These are phyloP conservation scores for Pogoniulus pusillus DNA, from an alignment of 2,797 vertebrate species.

Conservation along the genomic window DNA sequence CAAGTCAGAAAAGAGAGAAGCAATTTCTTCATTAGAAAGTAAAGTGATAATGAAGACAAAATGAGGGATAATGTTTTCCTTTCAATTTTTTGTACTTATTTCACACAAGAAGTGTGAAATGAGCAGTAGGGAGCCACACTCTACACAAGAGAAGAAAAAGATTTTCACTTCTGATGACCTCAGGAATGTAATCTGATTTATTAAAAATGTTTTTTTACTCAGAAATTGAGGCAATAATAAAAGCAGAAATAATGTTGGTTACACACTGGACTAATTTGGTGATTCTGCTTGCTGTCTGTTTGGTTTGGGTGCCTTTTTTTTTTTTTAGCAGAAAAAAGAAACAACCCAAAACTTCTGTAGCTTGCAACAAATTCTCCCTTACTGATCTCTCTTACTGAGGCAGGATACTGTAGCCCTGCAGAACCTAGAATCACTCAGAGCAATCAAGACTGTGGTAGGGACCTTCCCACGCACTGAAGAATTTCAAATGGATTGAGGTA, in stretches of 20 bases:
- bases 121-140: neutral
- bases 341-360: neutral
- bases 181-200: neutral
- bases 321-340: neutral
- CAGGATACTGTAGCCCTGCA: neutral
- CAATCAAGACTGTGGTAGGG: neutral
- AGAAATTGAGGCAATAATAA: neutral
- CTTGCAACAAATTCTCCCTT: neutral
- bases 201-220: neutral
- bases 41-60: neutral
- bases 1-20: neutral
- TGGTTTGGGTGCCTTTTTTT: too few relatives aligned
- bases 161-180: neutral
- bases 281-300: neutral
- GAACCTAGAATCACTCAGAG: neutral
- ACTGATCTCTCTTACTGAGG: neutral
- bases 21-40: neutral
- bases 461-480: neutral
- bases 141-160: neutral
- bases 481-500: neutral
- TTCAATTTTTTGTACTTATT: neutral
- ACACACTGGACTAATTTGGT: neutral
- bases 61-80: neutral
- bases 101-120: neutral
- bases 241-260: conserved; percentile 4